These are phyloP conservation scores for Oceanodroma leucorhoa DNA, from an alignment of 2,797 vertebrate species.

Conservation along the genomic window DNA sequence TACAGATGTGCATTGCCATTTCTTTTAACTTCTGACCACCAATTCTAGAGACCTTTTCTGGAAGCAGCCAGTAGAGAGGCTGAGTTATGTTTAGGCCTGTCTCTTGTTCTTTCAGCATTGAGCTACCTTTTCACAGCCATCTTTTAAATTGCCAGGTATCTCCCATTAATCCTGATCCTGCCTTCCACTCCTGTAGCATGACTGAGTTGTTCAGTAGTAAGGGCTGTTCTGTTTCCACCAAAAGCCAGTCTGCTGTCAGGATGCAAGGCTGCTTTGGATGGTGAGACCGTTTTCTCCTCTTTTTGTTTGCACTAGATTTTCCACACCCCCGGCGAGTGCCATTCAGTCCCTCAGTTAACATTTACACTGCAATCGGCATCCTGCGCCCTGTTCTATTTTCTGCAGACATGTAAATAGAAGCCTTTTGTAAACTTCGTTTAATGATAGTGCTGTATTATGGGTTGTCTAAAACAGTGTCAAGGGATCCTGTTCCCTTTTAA, in stretches of 20 bases:
- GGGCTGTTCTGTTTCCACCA: not conserved
- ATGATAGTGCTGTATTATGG: constrained; percentile 72
- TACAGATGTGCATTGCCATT: not conserved
- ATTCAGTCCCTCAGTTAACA: constrained; percentile 41
- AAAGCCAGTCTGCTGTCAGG: not conserved
- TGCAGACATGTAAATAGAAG: constrained; percentile 80
- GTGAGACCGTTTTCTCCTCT: not conserved
- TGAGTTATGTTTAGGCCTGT: not conserved
- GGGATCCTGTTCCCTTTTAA: constrained; percentile 77
- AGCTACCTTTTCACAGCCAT: not conserved
- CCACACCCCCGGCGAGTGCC: not conserved
- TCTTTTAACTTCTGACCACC: not conserved
- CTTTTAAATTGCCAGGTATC: not conserved
- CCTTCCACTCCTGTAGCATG: not conserved
- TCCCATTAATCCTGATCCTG: not conserved
- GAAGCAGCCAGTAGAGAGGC: not conserved
- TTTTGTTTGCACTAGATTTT: constrained; percentile 21
- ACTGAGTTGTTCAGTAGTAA: not conserved
- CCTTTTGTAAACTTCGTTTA: constrained; percentile 71
- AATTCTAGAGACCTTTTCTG: not conserved
- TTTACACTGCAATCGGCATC: constrained; percentile 73
- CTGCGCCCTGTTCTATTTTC: constrained; percentile 75
- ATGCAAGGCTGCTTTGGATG: not conserved
- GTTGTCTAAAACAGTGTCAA: constrained; percentile 77
- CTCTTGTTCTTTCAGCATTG: not conserved